Evolutionary conservation across 2,797 vertebrate genomes (phyloP), one percentile per base, ranked within the genome.

Genomic region (Atherinosoma microstoma): DNA sequence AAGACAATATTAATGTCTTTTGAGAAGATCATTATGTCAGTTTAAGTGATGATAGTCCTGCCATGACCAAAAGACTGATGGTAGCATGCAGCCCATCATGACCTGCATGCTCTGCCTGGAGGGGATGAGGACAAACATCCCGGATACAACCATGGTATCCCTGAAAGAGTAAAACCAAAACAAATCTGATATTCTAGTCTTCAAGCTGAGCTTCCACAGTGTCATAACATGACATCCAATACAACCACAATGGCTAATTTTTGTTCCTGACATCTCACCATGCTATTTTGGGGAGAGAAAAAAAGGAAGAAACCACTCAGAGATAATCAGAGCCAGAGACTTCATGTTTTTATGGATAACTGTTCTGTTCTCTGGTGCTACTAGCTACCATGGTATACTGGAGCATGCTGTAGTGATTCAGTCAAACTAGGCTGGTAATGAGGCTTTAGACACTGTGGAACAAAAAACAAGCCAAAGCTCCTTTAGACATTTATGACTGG

Each of bases 1-100:
- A 0, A 30, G 47, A 58, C 61, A 51, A 67, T 24, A 76, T 60
- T 58, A 60, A 60, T 40, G 15, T 75, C 30, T 76, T 66, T 47
- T 62, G 16, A 53, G 60, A 80, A 83, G 75, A 73, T 82, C 66
- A 64, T 62, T n/a, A 32, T 64, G 38, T 60, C 20, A 76, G 57
- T 59, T 64, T 64, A 59, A 70, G 38, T 58, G 40, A 70, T 38
- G 64, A 51, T 5, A 13, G 30, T 51, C 56, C 22, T 70, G 34
- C 24, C 20, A 18, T 64, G 24, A 18, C 36, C 6, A 57, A 20
- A 30, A 70, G 49, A 68, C 22, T 45, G 7, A 57, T 30, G 27
- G 15, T 30, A 57, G 20, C 47, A 57, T 32, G 3, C 18, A 16
- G 49, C 57, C 20, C 24, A 58, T 71, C 18, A n/a, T 60, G 61